Percentiles rank a stretch among this genome's conserved stretches.
Evolutionary conservation across 1,140 invertebrate genomes (phyloP).

Genomic region (Saccostrea glomerata): DNA sequence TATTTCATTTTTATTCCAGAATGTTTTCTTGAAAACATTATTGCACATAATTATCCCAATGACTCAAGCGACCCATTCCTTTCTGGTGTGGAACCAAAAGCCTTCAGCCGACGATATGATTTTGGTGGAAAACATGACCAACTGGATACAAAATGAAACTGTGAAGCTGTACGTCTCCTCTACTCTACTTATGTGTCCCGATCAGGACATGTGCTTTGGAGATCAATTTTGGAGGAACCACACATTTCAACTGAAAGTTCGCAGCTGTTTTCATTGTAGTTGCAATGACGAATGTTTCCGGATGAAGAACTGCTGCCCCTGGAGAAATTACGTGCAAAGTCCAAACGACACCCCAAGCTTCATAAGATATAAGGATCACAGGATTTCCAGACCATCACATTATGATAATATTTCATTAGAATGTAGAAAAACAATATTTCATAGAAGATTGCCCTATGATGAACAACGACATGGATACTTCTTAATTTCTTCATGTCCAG

Average conservation of each 20-base stretch:
- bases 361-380: neutral
- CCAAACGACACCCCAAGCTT: neutral
- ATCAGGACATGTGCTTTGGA: neutral
- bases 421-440: neutral
- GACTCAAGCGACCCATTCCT: neutral
- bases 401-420: neutral
- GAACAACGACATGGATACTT: neutral
- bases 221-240: neutral
- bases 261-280: neutral
- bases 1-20: neutral
- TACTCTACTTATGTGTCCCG: neutral
- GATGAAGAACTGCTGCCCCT: neutral
- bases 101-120: neutral
- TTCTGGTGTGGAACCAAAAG: neutral
- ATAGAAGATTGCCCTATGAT: neutral
- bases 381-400: neutral
- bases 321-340: neutral
- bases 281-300: neutral
- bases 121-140: neutral
- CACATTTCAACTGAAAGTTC: neutral
- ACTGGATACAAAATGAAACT: neutral
- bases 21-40: neutral
- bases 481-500: constrained; percentile 4
- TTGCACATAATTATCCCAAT: neutral
- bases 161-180: neutral